Evolutionary conservation across 92 coral and sea anemone species (phyloP), one percentile per base, ranked within the genome.

Genomic region (Paragorgia papillata): DNA sequence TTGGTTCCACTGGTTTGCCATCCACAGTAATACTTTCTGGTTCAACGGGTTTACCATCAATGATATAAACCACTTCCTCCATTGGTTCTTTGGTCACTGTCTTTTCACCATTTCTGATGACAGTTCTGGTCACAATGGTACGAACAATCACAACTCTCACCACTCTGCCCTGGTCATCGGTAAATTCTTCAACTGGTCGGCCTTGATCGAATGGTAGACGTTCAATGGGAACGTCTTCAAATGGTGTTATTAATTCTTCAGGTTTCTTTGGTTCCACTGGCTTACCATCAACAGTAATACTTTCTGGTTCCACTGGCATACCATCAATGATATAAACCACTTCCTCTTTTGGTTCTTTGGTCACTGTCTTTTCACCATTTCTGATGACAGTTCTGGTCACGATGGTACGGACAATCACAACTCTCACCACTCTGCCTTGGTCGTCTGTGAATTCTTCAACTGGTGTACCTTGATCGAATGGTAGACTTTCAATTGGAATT

Each of bases 381-480:
- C 44, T 31, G 80, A 46, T 60, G 58, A 80, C 13, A 75, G 84
- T 8, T 40, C 62, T 40, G 30, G 81, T 19, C 89, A 86, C 26
- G 71, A 73, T 21, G 68, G 84, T 17, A 83, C 90, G 10, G 62
- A 54, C 71, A 24, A 69, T 53, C 9, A 71, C 24, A 1, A 71
- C 64, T 37, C 12, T 71, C n/a, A 71, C 78, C 32, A 71, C 64
- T 54, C 78, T 71, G 15, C 78, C 78, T 53, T 54, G 62, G 53
- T 71, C 78, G 24, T 71, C 78, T 9, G 65, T 34, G 32, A 71
- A 71, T 49, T 87, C 91, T 22, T 84, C 89, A 26, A 81, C 81
- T 8, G 75, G 62, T 56, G 13, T 28, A 1, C 62, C 59, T 17
- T 34, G 76, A 14, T 17, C 54, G 21, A 22, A 39, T 30, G 51